A percentile compares a stretch with the other conserved stretches of the same genome.
Evolutionary conservation across 1,140 invertebrate species (phyloP).

Genomic region (Araneus ventricosus): DNA sequence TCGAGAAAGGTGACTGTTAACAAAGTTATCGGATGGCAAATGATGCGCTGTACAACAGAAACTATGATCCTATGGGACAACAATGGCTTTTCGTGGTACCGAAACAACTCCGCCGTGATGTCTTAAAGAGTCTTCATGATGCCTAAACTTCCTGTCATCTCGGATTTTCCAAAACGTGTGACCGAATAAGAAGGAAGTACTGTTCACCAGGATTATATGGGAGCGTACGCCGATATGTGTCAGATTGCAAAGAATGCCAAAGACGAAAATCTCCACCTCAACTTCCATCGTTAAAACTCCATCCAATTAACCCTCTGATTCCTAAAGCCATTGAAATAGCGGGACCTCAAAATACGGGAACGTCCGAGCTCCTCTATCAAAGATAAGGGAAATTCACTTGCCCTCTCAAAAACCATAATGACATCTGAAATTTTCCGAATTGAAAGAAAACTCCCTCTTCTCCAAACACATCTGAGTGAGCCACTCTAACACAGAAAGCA

Average conservation of each 20-base stretch:
- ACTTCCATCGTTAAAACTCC: conserved; percentile 11
- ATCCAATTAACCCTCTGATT: too few relatives aligned
- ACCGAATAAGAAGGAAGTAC: not conserved
- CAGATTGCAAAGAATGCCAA: conserved; percentile 50
- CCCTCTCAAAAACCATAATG: too few relatives aligned
- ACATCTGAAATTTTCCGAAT: too few relatives aligned
- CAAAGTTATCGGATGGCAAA: not conserved
- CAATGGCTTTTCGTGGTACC: conserved; percentile 44
- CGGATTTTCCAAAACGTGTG: conserved; percentile 47
- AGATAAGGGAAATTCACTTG: too few relatives aligned
- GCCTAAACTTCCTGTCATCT: conserved; percentile 51
- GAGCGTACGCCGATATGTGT: conserved; percentile 17
- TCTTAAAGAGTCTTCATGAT: conserved; percentile 56
- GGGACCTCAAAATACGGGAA: too few relatives aligned
- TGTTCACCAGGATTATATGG: conserved; percentile 19
- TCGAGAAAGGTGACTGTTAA: not conserved
- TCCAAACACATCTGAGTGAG: too few relatives aligned
- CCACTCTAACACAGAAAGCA: too few relatives aligned
- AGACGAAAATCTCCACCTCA: conserved; percentile 15
- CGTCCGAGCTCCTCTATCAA: too few relatives aligned
- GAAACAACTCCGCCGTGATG: not conserved
- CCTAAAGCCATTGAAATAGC: too few relatives aligned
- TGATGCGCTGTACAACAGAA: too few relatives aligned
- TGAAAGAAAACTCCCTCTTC: too few relatives aligned
- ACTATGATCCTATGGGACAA: conserved; percentile 33